Percentiles rank a stretch among this genome's conserved stretches.
phyloP scores from a whole-genome alignment of 2,888 invertebrate species.

The Arrhopalites spinosus region DNA sequence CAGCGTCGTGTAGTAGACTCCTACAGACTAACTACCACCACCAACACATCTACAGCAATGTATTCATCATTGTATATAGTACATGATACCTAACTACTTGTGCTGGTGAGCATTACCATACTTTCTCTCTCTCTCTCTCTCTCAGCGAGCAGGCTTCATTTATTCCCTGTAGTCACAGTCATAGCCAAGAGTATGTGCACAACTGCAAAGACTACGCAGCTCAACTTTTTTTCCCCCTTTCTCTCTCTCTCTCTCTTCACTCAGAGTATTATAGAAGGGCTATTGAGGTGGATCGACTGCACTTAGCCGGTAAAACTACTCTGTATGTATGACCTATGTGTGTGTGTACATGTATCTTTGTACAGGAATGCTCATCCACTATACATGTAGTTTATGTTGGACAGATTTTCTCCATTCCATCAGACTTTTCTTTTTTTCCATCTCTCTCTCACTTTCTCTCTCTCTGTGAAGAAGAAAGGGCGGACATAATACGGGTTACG shows the following conservation, averaged over 20 bases:
- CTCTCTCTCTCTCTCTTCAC: neutral
- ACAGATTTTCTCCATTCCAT: no score
- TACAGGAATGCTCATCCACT: no score
- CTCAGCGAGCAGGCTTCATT: constrained; percentile 2
- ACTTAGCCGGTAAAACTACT: neutral
- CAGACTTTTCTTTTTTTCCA: no score
- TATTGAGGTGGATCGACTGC: constrained; percentile 7
- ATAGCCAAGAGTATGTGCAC: neutral
- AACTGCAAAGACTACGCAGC: constrained; percentile 14
- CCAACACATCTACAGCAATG: neutral
- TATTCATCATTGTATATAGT: neutral
- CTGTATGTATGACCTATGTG: no score
- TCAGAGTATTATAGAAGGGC: neutral
- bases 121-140: neutral
- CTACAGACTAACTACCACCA: neutral
- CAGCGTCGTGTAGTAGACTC: neutral
- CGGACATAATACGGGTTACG: neutral
- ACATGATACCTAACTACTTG: neutral
- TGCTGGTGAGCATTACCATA: constrained; percentile 6
- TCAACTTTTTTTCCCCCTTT: neutral
- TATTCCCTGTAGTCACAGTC: neutral
- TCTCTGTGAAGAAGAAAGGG: no score
- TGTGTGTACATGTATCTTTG: no score
- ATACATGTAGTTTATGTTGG: no score
- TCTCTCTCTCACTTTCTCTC: no score